Evolutionary conservation across 2,797 vertebrate genomes (phyloP).

Genomic region (Ateles fusciceps): DNA sequence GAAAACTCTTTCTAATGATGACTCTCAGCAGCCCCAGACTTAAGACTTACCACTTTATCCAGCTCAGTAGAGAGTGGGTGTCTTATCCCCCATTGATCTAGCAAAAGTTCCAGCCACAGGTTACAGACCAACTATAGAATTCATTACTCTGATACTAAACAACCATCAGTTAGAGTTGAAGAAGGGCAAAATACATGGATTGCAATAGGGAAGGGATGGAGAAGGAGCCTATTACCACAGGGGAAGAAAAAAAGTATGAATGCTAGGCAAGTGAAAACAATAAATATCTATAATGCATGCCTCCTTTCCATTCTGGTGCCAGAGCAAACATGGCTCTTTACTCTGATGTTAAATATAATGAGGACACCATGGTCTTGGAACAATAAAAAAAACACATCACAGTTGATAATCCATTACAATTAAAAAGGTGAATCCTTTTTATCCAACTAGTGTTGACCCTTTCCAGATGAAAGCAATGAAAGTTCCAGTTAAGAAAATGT

Average conservation of each 20-base stretch:
- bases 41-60: background rate
- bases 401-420: background rate
- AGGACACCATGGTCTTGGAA: background rate
- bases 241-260: too few species aligned
- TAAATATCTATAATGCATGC: background rate
- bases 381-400: background rate
- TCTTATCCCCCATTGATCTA: background rate
- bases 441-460: background rate
- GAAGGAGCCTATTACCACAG: background rate
- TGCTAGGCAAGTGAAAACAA: background rate
- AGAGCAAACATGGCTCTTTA: background rate
- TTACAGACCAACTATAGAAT: background rate
- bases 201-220: background rate
- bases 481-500: background rate
- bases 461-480: constrained; percentile 2
- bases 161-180: background rate
- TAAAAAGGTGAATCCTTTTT: background rate
- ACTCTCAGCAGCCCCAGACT: background rate
- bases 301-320: background rate
- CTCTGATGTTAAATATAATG: background rate
- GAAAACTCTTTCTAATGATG: background rate
- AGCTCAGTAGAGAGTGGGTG: background rate
- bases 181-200: background rate
- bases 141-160: background rate
- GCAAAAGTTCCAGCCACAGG: background rate